Evolutionary conservation across 2,797 vertebrate genomes (phyloP), one percentile per base, ranked within the genome.

Genomic region (Acipenser oxyrinchus): DNA sequence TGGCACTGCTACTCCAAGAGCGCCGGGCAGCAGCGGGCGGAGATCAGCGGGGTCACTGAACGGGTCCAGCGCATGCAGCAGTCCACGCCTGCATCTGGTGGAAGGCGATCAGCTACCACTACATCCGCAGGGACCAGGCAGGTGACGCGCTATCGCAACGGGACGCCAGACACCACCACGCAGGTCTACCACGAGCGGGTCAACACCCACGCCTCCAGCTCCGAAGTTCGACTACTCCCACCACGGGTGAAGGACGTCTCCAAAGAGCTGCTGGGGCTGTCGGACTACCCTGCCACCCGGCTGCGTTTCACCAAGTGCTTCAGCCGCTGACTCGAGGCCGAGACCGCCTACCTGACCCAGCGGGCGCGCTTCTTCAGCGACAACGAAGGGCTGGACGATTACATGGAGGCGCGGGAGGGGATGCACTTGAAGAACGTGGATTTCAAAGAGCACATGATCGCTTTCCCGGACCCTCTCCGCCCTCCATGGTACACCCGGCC

Each of bases 381-480:
- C 83, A 92, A 94, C 2, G 93, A 95, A 77, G 94, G 94, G 7
- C 84, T 95, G 49, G 93, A 95, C 4, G 94, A 95, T 79, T 95
- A 95, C 85, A 91, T 95, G 92, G 93, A 95, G 81, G 94, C 94
- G 55, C 84, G 94, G 0, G 93, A 95, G 74, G 94, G 94, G 10
- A 93, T 95, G 93, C 94, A 94, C 75, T 81, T 95, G 67, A 94
- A 95, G 80, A 93, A 95, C 0, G 92, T 95, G 75, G 93, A 95
- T 74, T 95, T 95, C 81, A 90, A 90, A 0, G 94, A 95, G 66
- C 91, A 92, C 70, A 91, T 95, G 81, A 77, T 95, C 78, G 93
- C 93, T 1, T 95, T 95, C 68, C 86, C 90, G 0, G 93, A 95
- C 71, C 93, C 93, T 0, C 72, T 81, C 8, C 87, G 86, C 10